A percentile compares a stretch with the other conserved stretches of the same genome.
Evolutionary conservation across 2,888 invertebrate species (phyloP).

Genomic region (Alloplasta piceator): DNA sequence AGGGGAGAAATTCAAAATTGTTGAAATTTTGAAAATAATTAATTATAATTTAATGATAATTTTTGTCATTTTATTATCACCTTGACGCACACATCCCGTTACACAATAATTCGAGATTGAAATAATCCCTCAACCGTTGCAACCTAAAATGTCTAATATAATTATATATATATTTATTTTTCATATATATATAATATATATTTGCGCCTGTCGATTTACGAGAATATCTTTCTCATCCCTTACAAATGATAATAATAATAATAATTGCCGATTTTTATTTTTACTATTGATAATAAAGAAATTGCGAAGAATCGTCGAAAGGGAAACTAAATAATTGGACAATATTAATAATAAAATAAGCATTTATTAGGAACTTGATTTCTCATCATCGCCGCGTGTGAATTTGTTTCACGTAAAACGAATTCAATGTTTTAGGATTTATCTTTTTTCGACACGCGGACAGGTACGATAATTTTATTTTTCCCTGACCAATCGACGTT

Average conservation of each 20-base stretch:
- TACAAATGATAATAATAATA: constrained; percentile 38
- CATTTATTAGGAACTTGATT: constrained; percentile 58
- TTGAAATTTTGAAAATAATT: background rate
- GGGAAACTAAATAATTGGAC: constrained; percentile 6
- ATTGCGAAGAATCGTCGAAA: constrained; percentile 17
- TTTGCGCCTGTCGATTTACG: constrained; percentile 43
- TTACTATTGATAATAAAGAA: constrained; percentile 39
- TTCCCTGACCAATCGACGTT: constrained; percentile 39
- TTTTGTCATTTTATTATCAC: constrained; percentile 48
- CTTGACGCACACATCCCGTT: constrained; percentile 44
- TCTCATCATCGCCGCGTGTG: constrained; percentile 32
- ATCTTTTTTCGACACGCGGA: constrained; percentile 37
- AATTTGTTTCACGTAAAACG: constrained; percentile 15
- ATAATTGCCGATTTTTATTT: constrained; percentile 34
- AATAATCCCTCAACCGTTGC: constrained; percentile 43
- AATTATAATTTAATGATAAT: constrained; percentile 3
- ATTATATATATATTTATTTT: constrained; percentile 53
- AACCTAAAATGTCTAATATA: constrained; percentile 45
- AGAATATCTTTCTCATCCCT: constrained; percentile 23
- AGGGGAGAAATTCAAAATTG: background rate
- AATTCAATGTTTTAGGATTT: constrained; percentile 19
- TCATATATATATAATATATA: constrained; percentile 55
- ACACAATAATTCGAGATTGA: constrained; percentile 45
- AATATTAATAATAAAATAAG: constrained; percentile 53
- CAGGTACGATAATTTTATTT: constrained; percentile 56